Evolutionary conservation across 1,140 invertebrate genomes (phyloP).

Genomic region (Drosophila pseudoananassae): DNA sequence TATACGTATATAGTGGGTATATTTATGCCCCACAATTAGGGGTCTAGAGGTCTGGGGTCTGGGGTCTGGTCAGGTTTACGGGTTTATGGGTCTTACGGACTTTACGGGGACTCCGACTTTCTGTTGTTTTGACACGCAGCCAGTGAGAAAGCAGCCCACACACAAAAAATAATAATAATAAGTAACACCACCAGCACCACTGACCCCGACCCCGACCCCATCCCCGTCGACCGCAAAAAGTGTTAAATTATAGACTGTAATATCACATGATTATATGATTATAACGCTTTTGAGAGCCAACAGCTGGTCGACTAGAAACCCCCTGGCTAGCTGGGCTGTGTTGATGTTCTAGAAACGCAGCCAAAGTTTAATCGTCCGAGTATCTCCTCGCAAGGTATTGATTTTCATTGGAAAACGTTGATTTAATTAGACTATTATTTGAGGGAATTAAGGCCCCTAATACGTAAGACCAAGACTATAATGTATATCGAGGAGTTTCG

Average conservation of each 20-base stretch:
- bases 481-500: too few species aligned
- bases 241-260: conserved; percentile 78
- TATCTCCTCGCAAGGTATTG: background rate
- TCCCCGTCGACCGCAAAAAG: conserved; percentile 62
- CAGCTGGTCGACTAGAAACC: conserved; percentile 23
- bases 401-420: background rate
- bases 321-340: background rate
- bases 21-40: conserved; percentile 11
- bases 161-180: background rate
- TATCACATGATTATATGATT: conserved; percentile 52
- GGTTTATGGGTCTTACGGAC: conserved; percentile 2
- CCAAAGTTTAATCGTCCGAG: conserved; percentile 1
- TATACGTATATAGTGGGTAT: conserved; percentile 1
- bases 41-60: background rate
- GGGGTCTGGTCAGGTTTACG: background rate
- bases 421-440: conserved; percentile 1
- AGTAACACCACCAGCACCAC: conserved; percentile 17
- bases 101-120: conserved; percentile 48
- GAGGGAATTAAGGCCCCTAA: background rate
- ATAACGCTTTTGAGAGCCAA: conserved; percentile 49
- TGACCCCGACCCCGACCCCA: background rate
- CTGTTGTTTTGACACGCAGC: conserved; percentile 82
- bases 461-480: too few species aligned
- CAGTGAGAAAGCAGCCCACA: conserved; percentile 43
- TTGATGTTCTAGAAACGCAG: conserved; percentile 8